Conservation (phyloP, 2,888 invertebrate genomes). For the Dermolepida albohirtum region DNA sequence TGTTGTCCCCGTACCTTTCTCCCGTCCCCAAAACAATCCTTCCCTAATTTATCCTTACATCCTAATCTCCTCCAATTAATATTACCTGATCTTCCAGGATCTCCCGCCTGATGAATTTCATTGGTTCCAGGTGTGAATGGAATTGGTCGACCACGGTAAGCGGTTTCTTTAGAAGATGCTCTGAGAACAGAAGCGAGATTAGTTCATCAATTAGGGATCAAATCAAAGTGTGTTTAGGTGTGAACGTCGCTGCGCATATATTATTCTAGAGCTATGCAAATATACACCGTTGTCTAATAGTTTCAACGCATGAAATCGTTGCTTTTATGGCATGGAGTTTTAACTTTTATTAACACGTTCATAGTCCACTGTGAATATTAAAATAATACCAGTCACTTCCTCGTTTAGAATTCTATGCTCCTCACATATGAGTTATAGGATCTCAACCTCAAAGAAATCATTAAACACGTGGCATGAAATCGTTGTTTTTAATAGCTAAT, state of each 20-base stretch:
- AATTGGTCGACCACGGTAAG: conserved; percentile 90
- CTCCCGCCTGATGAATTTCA: conserved; percentile 85
- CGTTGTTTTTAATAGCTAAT: too few relatives aligned
- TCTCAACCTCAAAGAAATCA: too few relatives aligned
- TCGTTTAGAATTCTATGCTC: too few relatives aligned
- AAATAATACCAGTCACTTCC: too few relatives aligned
- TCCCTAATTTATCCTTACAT: conserved; percentile 25
- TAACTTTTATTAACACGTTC: too few relatives aligned
- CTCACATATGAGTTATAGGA: too few relatives aligned
- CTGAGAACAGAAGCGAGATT: conserved; percentile 66
- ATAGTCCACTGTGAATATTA: too few relatives aligned
- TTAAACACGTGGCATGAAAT: too few relatives aligned
- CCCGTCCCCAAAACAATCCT: conserved; percentile 1
- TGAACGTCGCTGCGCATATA: conserved; percentile 2
- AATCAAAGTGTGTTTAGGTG: conserved; percentile 29
- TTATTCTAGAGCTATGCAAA: neutral
- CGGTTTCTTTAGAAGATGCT: conserved; percentile 85
- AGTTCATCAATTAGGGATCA: conserved; percentile 10
- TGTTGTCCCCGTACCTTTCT: neutral
- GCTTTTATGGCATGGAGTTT: neutral
- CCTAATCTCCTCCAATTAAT: conserved; percentile 31
- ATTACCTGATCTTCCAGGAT: conserved; percentile 84
- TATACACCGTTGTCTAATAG: too few relatives aligned
- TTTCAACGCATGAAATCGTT: neutral
- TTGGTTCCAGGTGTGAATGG: conserved; percentile 94